A percentile compares a stretch with the other conserved stretches of the same genome.
Conservation (phyloP, 2,113 vertebrate genomes). For the Pteruthius melanotis region DNA sequence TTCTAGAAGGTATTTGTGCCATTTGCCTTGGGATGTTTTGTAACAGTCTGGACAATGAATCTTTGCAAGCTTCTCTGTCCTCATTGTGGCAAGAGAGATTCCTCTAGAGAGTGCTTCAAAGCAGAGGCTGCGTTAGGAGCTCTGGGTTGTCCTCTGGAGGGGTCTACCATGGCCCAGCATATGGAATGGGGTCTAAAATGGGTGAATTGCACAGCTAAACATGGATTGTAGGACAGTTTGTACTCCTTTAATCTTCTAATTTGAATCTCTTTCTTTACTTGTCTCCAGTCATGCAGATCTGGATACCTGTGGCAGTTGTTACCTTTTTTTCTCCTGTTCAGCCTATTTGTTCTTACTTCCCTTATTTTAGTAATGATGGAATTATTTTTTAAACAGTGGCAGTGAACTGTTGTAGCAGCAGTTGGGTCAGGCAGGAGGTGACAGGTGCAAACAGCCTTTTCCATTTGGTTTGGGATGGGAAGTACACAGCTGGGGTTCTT, state of each 20-base stretch:
- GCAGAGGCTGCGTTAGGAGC: fast-evolving
- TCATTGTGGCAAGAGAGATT: background rate
- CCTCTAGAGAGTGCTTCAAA: background rate
- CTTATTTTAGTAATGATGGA: background rate
- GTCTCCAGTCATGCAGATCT: background rate
- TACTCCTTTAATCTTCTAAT: background rate
- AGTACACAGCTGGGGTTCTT: background rate
- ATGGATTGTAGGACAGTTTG: background rate
- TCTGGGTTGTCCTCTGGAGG: background rate
- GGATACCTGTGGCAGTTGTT: background rate
- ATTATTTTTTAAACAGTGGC: background rate
- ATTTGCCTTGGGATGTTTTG: background rate
- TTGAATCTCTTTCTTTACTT: background rate
- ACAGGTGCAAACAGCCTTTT: background rate
- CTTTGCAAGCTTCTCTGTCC: background rate
- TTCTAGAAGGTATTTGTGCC: fast-evolving
- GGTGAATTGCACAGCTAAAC: background rate
- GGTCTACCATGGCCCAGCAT: background rate
- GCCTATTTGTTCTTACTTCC: background rate
- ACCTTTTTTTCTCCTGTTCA: background rate
- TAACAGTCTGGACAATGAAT: background rate
- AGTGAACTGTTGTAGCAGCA: background rate
- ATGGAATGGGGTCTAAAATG: background rate
- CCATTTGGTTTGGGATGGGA: background rate
- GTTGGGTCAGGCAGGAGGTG: fast-evolving